These are phyloP conservation scores for Vulpes lagopus DNA, from an alignment of 2,113 vertebrate species.

Conservation along the genomic window DNA sequence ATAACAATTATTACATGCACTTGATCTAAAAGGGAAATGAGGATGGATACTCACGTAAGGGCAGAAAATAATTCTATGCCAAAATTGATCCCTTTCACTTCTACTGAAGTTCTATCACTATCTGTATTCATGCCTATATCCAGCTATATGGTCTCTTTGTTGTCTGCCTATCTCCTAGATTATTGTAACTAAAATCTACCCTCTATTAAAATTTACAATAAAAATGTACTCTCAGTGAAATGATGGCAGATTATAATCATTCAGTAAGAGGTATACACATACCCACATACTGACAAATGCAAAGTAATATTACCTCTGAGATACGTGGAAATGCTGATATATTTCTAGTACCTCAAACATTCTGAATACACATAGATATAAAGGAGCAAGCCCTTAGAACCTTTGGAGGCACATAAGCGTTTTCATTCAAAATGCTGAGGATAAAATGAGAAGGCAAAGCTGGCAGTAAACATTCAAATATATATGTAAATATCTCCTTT, in stretches of 20 bases:
- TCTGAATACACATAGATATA: background rate
- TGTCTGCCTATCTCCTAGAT: background rate
- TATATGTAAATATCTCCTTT: background rate
- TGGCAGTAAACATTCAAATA: slow-evolving; percentile 5
- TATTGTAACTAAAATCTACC: background rate
- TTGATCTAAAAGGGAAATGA: background rate
- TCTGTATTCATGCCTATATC: background rate
- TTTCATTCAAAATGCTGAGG: slow-evolving; percentile 57
- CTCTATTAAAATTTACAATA: background rate
- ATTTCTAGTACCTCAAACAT: slow-evolving; percentile 29
- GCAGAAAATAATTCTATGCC: background rate
- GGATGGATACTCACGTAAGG: background rate
- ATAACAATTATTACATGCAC: background rate
- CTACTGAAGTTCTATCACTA: background rate
- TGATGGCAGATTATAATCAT: background rate
- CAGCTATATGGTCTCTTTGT: background rate
- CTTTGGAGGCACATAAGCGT: background rate
- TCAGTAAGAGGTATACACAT: background rate
- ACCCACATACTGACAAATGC: background rate
- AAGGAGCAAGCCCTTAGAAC: background rate
- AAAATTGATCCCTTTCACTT: background rate
- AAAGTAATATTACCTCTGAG: slow-evolving; percentile 1
- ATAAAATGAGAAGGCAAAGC: slow-evolving; percentile 38
- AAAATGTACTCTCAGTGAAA: background rate
- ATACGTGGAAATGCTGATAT: slow-evolving; percentile 51